These are phyloP conservation scores for Altica lythri DNA, from an alignment of 2,888 invertebrate species.

Conservation along the genomic window DNA sequence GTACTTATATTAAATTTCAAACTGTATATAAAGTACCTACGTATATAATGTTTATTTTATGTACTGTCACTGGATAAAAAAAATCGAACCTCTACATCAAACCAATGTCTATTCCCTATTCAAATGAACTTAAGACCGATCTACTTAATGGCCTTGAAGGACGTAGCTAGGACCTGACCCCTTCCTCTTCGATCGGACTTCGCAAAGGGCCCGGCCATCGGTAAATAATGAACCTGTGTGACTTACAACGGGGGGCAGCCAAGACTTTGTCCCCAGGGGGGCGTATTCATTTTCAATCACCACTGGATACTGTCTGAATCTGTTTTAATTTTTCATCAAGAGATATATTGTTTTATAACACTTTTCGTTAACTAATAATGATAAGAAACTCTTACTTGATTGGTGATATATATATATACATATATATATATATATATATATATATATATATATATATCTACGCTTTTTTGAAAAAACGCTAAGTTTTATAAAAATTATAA, in stretches of 20 bases:
- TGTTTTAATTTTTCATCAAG: conserved; percentile 56
- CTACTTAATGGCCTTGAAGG: conserved; percentile 45
- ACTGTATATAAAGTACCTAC: too few relatives aligned
- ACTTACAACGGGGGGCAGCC: conserved; percentile 55
- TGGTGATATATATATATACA: too few relatives aligned
- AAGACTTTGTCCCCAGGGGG: conserved; percentile 53
- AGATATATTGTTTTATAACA: conserved; percentile 56
- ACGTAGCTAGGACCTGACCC: conserved; percentile 33
- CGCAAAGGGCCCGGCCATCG: conserved; percentile 52
- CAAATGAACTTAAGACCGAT: conserved; percentile 33
- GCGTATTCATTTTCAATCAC: conserved; percentile 59
- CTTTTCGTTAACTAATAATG: conserved; percentile 43
- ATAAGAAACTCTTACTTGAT: too few relatives aligned
- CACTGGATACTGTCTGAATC: conserved; percentile 56
- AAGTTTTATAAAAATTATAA: too few relatives aligned
- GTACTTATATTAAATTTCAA: too few relatives aligned
- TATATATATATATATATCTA: too few relatives aligned
- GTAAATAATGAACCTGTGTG: conserved; percentile 56
- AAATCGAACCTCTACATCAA: too few relatives aligned
- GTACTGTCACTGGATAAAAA: too few relatives aligned
- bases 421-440: too few relatives aligned
- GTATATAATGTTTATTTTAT: too few relatives aligned
- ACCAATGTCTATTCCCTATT: conserved; percentile 28
- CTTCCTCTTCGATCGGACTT: conserved; percentile 44
- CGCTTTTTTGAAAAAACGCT: too few relatives aligned